Conservation (phyloP, 2,113 vertebrate species). For the Hystrix cristata region DNA sequence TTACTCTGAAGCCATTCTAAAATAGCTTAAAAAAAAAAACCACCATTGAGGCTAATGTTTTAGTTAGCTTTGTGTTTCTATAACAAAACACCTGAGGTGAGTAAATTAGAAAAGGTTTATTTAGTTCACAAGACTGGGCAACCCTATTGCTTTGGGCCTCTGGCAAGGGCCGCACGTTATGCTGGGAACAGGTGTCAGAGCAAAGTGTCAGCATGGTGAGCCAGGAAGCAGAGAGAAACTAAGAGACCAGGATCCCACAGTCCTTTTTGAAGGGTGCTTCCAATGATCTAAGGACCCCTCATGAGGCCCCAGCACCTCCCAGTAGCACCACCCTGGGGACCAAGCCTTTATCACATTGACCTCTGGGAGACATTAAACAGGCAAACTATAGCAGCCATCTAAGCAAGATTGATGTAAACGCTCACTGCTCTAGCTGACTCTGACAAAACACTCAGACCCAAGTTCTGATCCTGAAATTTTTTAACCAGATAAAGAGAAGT, state of each 20-base stretch:
- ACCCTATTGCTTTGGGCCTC: not conserved
- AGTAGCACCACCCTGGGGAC: not conserved
- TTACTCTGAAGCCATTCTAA: not conserved
- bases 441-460: not conserved
- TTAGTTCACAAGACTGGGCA: not conserved
- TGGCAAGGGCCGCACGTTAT: not conserved
- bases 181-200: not conserved
- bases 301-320: not conserved
- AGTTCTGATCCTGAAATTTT: not conserved
- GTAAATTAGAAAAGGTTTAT: not conserved
- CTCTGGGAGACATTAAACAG: not conserved
- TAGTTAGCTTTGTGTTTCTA: not conserved
- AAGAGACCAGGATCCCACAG: not conserved
- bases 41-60: not conserved
- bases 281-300: not conserved
- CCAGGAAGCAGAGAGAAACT: not conserved
- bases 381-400: not conserved
- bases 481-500: constrained; percentile 24
- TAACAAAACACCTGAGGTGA: not conserved
- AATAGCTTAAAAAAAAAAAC: constrained; percentile 34
- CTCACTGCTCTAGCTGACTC: not conserved
- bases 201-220: not conserved
- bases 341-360: not conserved
- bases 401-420: not conserved
- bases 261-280: not conserved